Evolutionary conservation across 2,113 vertebrate species (phyloP), one percentile per base, ranked within the genome.

Genomic region (Apodemus sylvaticus): DNA sequence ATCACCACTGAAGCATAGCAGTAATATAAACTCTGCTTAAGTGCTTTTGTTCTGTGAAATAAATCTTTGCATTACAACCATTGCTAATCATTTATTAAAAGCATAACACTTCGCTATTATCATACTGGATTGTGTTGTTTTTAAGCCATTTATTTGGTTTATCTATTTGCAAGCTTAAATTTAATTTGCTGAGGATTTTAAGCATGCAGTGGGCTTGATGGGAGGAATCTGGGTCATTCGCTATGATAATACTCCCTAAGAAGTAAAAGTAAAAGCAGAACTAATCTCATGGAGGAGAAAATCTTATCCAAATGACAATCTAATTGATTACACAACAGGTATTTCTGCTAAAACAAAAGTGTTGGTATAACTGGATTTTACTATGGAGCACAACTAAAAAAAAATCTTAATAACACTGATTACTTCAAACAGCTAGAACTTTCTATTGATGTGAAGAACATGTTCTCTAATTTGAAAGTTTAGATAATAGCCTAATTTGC

Each of bases 11-110:
- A 98, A 97, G 98, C 97, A 78, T 82, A 98, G 90, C 97, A 97
- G 96, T 98, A 98, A 98, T 98, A 98, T 98, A 97, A 98, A 98
- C 96, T 98, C 96, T 97, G 91, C 96, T 97, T 97, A 98, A 98
- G 97, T 98, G 98, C 96, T 98, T 98, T 98, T 98, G 90, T 98
- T 98, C 95, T 97, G 81, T 94, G 96, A 98, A 98, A 98, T 96
- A 98, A 98, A 98, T 98, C 96, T 98, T 97, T 97, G 97, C 96
- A 96, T 96, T 97, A 98, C 94, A 98, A 97, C 97, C 92, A 92
- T 98, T 98, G 91, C 89, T 39, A 97, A 94, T 97, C 97, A 98
- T 98, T 98, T 97, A 97, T 93, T 96, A 97, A 97, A 98, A 98
- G 88, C 97, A 91, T 98, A 98, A 98, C 96, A 96, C 12, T 94